Base-by-base conservation (phyloP, 2,113 vertebrate genomes). In the Atherinomorus stipes region DNA sequence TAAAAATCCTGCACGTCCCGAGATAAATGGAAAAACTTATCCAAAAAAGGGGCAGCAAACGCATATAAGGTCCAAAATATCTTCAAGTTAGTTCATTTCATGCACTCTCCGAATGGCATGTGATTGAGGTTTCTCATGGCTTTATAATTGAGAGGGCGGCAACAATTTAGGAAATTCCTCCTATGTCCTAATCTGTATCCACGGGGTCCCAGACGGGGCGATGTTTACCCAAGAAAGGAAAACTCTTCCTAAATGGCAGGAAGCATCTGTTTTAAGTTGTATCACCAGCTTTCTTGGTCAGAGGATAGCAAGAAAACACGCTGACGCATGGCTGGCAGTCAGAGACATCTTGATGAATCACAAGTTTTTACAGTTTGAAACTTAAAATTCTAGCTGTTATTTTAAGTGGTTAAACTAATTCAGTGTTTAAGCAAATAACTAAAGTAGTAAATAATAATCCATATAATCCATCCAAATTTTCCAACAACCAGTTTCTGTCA, bases 151-250 rank as follows among this genome's bases (percentile, higher is more conserved):
- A 53, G 50, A 78, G 86, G 87, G 85, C 70, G 83, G 84, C 50
- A 54, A 64, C 78, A 4, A 50, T 64, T 52, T 1, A 86, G 86
- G 82, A 88, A 90, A 79, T 92, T 91, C 88, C 87, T 84, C 66
- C 57, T 57, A 12, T 3, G 22, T 78, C 69, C 70, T 88, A 83
- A 90, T 92, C 85, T 74, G 63, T 16, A 18, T 10, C 23, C 66
- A 87, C 50, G 58, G 28, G n/a, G 69, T 13, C 38, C 71, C 62
- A 67, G 4, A 83, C 77, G 71, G 31, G 69, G 31, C n/a, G 19
- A 34, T 88, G 84, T 90, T 91, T 90, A 84, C 61, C 45, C 71
- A 70, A 70, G 72, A 67, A 25, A 52, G 74, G 62, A 59, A 18
- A 63, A 71, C 1, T 79, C 82, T 85, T 78, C 85, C 81, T 71